Percentiles rank a stretch among this genome's conserved stretches.
Evolutionary conservation across 2,797 vertebrate species (phyloP).

Genomic region (Phoeniculus purpureus): DNA sequence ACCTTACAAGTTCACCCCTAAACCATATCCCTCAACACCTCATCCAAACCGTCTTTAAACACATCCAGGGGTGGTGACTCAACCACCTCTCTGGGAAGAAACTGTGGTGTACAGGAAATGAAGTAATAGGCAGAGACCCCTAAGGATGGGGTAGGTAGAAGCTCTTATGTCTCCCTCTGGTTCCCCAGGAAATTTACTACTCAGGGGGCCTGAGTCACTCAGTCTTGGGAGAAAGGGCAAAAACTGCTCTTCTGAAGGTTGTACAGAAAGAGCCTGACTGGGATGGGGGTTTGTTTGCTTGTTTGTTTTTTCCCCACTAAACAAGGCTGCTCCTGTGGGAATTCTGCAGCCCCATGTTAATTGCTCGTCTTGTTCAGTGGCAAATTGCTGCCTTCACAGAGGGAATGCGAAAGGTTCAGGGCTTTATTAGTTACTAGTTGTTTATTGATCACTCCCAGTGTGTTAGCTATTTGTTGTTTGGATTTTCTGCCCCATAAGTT

Average conservation of each 20-base stretch:
- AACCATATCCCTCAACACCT: too few species aligned
- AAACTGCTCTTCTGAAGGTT: neutral
- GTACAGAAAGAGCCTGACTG: neutral
- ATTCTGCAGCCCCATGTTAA: neutral
- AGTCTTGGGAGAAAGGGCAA: neutral
- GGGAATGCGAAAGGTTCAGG: slow-evolving; percentile 19
- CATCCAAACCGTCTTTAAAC: too few species aligned
- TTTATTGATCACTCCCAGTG: slow-evolving; percentile 44
- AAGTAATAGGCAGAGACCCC: neutral
- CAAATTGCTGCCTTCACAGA: slow-evolving; percentile 15
- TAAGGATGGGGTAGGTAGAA: neutral
- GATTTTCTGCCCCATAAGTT: slow-evolving; percentile 30
- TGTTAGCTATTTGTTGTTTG: slow-evolving; percentile 28
- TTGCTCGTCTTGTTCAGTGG: slow-evolving; percentile 16
- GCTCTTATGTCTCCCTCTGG: neutral
- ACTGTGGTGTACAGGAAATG: neutral
- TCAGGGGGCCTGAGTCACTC: neutral
- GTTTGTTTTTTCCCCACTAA: neutral
- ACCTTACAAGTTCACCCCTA: too few species aligned
- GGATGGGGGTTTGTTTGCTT: neutral
- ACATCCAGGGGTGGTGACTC: too few species aligned
- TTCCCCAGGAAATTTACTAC: neutral
- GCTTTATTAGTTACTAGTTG: slow-evolving; percentile 48
- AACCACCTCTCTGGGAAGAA: too few species aligned
- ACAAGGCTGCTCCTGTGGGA: neutral